phyloP scores from a whole-genome alignment of 2,113 vertebrate genomes.

The Mirounga angustirostris region DNA sequence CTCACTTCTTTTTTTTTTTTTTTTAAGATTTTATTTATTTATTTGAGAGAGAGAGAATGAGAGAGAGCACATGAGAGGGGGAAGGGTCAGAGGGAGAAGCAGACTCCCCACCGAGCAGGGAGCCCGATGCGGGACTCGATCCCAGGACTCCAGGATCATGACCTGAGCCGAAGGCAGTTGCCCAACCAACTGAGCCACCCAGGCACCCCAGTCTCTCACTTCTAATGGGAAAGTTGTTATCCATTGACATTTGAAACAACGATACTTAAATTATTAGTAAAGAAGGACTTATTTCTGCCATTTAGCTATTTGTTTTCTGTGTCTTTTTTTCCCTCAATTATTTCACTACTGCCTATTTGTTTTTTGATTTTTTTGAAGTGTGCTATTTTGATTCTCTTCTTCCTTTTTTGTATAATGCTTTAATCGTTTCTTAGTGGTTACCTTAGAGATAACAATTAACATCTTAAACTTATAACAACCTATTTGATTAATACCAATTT shows the following conservation, averaged over 20 bases:
- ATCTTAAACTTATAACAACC: neutral
- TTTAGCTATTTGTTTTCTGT: neutral
- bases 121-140: too few relatives aligned
- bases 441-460: neutral
- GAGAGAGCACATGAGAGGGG: too few relatives aligned
- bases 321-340: neutral
- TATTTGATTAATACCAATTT: neutral
- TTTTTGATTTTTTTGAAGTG: neutral
- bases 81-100: too few relatives aligned
- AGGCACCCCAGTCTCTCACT: neutral
- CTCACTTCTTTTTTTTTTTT: neutral
- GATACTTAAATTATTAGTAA: neutral
- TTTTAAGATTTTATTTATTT: too few relatives aligned
- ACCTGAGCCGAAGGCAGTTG: too few relatives aligned
- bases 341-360: neutral
- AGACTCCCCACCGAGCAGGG: too few relatives aligned
- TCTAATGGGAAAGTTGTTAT: neutral
- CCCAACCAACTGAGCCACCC: too few relatives aligned
- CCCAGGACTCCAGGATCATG: too few relatives aligned
- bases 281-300: neutral
- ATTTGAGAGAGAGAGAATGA: too few relatives aligned
- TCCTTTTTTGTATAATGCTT: neutral
- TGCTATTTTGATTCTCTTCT: neutral
- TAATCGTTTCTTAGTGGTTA: neutral
- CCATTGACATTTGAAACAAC: neutral